A percentile compares a stretch with the other conserved stretches of the same genome.
Evolutionary conservation across 2,113 vertebrate genomes (phyloP).

Genomic region (Garra rufa): DNA sequence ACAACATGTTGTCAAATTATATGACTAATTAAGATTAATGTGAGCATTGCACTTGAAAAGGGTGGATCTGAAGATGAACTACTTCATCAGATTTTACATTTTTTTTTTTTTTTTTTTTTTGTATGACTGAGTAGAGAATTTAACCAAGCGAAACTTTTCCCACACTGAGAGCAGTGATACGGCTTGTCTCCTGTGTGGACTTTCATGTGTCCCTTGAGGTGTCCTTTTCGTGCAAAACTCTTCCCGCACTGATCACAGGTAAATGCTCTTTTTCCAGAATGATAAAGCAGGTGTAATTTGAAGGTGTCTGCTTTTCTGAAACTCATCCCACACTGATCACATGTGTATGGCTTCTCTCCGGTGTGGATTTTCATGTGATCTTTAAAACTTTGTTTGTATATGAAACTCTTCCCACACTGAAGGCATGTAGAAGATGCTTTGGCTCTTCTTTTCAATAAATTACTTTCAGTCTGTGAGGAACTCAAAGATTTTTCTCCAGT

Average conservation of each 20-base stretch:
- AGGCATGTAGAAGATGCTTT: background rate
- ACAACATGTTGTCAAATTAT: background rate
- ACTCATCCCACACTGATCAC: background rate
- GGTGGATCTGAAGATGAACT: background rate
- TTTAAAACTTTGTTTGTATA: background rate
- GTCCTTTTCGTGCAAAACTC: too few species aligned
- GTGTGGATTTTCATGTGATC: background rate
- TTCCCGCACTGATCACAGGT: background rate
- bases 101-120: background rate
- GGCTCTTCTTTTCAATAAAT: background rate
- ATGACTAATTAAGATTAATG: background rate
- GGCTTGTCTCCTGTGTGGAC: background rate
- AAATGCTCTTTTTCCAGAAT: background rate
- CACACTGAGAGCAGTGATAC: background rate
- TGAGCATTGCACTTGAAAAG: background rate
- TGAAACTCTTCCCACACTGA: background rate
- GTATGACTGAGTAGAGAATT: background rate
- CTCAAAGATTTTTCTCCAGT: background rate
- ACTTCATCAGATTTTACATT: background rate
- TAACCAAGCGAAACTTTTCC: background rate
- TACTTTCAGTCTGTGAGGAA: background rate
- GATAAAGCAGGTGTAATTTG: background rate
- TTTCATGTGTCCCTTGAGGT: conserved; percentile 3
- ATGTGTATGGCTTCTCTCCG: background rate
- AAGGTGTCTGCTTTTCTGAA: background rate